phyloP scores from a whole-genome alignment of 2,797 vertebrate genomes.

The Selene dorsalis region DNA sequence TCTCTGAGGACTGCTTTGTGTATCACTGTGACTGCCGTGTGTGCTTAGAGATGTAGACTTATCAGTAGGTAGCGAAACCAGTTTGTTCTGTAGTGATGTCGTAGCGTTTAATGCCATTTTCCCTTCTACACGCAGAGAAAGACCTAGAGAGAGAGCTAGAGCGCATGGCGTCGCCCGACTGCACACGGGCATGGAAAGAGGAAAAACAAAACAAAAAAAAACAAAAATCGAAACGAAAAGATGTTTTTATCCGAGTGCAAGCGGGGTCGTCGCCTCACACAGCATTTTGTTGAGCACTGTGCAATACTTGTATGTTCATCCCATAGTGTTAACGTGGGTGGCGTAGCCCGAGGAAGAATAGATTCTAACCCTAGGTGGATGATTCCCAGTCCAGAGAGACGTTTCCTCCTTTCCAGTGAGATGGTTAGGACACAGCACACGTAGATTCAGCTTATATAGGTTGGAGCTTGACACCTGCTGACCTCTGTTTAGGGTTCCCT shows the following conservation, averaged over 20 bases:
- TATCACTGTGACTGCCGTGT: constrained; percentile 99
- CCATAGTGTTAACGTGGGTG: constrained; percentile 79
- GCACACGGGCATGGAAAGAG: constrained; percentile 1
- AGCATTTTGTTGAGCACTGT: constrained; percentile 98
- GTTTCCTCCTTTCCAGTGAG: constrained; percentile 71
- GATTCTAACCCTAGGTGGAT: constrained; percentile 55
- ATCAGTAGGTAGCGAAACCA: constrained; percentile 93
- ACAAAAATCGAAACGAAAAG: constrained; percentile 42
- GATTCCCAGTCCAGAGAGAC: constrained; percentile 60
- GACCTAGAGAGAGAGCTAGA: constrained; percentile 49
- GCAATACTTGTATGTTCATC: constrained; percentile 89
- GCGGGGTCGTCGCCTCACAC: constrained; percentile 85
- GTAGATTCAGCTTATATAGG: constrained; percentile 75
- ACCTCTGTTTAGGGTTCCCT: constrained; percentile 72
- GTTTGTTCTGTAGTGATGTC: constrained; percentile 96
- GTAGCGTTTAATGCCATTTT: constrained; percentile 91
- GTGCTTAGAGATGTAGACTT: constrained; percentile 98
- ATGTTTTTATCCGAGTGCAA: constrained; percentile 62
- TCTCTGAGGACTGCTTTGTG: constrained; percentile 97
- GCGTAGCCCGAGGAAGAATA: constrained; percentile 49
- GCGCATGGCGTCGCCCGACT: constrained; percentile 61
- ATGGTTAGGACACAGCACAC: constrained; percentile 82
- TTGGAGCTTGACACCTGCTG: constrained; percentile 72
- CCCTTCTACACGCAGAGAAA: constrained; percentile 90
- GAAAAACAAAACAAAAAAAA: background rate